phyloP scores from a whole-genome alignment of 2,113 vertebrate species.

The Meriones unguiculatus region DNA sequence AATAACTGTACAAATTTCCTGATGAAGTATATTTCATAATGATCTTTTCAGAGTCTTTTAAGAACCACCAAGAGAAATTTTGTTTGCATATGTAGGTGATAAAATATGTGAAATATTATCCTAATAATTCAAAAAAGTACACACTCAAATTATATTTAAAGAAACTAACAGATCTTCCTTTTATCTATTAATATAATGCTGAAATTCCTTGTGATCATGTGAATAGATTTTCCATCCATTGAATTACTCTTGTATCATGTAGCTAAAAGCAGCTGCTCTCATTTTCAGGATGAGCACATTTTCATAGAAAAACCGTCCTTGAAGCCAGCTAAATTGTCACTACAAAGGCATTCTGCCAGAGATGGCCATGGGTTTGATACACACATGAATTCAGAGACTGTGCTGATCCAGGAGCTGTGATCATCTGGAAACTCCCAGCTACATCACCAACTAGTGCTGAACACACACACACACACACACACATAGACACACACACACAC shows the following conservation, averaged over 20 bases:
- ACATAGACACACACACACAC: not conserved
- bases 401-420: not conserved
- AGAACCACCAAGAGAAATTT: not conserved
- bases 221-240: conserved; percentile 32
- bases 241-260: conserved; percentile 29
- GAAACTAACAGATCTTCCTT: not conserved
- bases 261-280: conserved; percentile 44
- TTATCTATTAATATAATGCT: conserved; percentile 42
- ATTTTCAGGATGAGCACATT: conserved; percentile 46
- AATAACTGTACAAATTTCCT: conserved; percentile 51
- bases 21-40: conserved; percentile 20
- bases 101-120: conserved; percentile 10
- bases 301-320: not conserved
- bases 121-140: conserved; percentile 39
- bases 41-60: conserved; percentile 38
- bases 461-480: not conserved
- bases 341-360: not conserved
- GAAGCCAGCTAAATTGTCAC: conserved; percentile 1
- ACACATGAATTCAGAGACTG: not conserved
- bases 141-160: conserved; percentile 56
- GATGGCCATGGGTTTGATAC: not conserved
- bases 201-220: conserved; percentile 43
- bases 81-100: not conserved
- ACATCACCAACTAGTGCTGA: not conserved
- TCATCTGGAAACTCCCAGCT: not conserved